Base-by-base conservation (phyloP, 2,797 vertebrate species). In the Anomalospiza imberbis region DNA sequence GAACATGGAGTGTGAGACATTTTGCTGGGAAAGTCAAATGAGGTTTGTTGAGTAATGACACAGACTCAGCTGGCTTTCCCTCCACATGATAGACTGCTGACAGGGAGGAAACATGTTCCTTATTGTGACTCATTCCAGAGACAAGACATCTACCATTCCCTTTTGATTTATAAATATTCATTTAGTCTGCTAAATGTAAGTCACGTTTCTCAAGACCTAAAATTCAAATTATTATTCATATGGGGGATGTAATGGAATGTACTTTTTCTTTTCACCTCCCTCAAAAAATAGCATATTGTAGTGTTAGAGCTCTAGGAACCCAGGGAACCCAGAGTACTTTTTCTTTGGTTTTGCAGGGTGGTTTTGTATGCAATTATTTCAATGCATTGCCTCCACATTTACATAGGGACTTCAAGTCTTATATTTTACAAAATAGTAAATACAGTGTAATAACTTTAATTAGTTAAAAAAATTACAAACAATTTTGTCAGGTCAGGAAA, bases 1-100 rank as follows among this genome's bases (percentile, higher is more conserved):
- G 26, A 65, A n/a, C 0, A 0, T 2, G 7, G 36, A 55, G 28
- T 54, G 16, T 42, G 22, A 76, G 31, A 38, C 0, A 0, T 45
- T 67, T 40, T 44, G 17, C 28, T 47, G n/a, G 17, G 28, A 38
- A 92, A 87, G 31, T 73, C 48, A 76, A 25, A 47, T 28, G 15
- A 50, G 9, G 1, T 61, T 82, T 75, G 14, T 57, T 60, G 50
- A 81, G 32, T 51, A 63, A 60, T 45, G 26, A 40, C 40, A 58
- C 34, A 55, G 31, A 65, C 4, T 6, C 60, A 73, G 60, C 3
- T 67, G 75, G 19, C 25, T 50, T 88, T 90, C 4, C 3, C 22
- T 55, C 6, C 38, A 40, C 31, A 7, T 53, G 54, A 51, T 19
- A 21, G 25, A 82, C 36, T 82, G 45, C 42, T 94, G 62, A 68